Conservation (phyloP, 1,140 invertebrate genomes). For the Heterodera schachtii region DNA sequence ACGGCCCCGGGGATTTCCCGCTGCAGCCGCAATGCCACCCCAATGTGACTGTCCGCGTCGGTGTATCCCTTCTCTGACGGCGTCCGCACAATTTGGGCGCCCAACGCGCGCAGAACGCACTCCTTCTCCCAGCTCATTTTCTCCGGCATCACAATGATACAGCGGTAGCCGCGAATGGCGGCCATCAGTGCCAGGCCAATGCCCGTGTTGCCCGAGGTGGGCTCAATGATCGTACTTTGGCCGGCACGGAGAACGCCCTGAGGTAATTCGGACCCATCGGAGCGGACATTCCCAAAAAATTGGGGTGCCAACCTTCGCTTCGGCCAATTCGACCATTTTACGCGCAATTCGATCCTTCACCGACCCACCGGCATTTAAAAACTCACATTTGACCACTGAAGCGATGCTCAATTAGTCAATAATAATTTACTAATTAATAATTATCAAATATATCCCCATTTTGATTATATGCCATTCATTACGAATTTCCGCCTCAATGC, state of each 20-base stretch:
- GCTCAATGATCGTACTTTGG: slow-evolving; percentile 85
- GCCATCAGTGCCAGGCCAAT: slow-evolving; percentile 92
- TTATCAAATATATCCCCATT: no score
- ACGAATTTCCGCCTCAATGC: slow-evolving; percentile 52
- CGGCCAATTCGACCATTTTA: slow-evolving; percentile 92
- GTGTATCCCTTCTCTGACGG: slow-evolving; percentile 87
- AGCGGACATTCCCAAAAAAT: neutral
- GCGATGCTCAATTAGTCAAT: slow-evolving; percentile 38
- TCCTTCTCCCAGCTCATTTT: slow-evolving; percentile 99
- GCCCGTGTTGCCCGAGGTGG: slow-evolving; percentile 79
- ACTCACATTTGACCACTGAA: slow-evolving; percentile 94
- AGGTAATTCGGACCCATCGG: neutral
- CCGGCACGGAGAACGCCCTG: slow-evolving; percentile 82
- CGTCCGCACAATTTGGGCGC: slow-evolving; percentile 91
- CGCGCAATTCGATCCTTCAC: slow-evolving; percentile 93
- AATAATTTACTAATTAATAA: neutral
- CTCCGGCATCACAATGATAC: slow-evolving; percentile 96
- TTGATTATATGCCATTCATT: no score
- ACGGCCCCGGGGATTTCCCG: slow-evolving; percentile 87
- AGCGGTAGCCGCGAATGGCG: slow-evolving; percentile 91
- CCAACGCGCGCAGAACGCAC: slow-evolving; percentile 76
- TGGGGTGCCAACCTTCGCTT: slow-evolving; percentile 71
- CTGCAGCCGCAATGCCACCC: slow-evolving; percentile 81
- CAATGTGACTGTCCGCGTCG: slow-evolving; percentile 86
- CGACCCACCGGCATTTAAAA: slow-evolving; percentile 92